A percentile compares a stretch with the other conserved stretches of the same genome.
These are phyloP conservation scores for Diloba caeruleocephala DNA, from an alignment of 2,888 invertebrate genomes.

Conservation along the genomic window DNA sequence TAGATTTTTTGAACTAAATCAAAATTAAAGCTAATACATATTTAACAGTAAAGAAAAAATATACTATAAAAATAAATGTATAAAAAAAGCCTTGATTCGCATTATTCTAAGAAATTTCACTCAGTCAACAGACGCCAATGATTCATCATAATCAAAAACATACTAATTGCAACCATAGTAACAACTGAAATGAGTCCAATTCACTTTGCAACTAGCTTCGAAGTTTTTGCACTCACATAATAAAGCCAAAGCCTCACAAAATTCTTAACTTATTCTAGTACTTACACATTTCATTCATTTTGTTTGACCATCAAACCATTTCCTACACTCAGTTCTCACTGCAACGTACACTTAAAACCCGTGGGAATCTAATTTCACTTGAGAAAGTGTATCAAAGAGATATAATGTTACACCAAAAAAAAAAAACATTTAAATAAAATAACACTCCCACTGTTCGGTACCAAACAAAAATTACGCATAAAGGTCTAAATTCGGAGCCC, in stretches of 20 bases:
- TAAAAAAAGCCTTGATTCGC: constrained; percentile 51
- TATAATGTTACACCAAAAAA: constrained; percentile 57
- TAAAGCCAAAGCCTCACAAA: constrained; percentile 21
- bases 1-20: too few species aligned
- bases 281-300: constrained; percentile 85
- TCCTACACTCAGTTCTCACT: constrained; percentile 55
- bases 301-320: constrained; percentile 64
- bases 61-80: constrained; percentile 37
- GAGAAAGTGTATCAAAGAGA: constrained; percentile 62
- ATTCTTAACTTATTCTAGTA: constrained; percentile 55
- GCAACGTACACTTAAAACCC: constrained; percentile 60
- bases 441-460: constrained; percentile 43
- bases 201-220: not conserved
- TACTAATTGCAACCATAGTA: constrained; percentile 43
- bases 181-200: constrained; percentile 24
- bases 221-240: constrained; percentile 24
- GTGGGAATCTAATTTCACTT: constrained; percentile 71
- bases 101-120: constrained; percentile 61
- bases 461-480: constrained; percentile 25
- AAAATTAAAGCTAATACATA: too few species aligned
- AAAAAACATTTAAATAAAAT: constrained; percentile 53
- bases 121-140: constrained; percentile 53
- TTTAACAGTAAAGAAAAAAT: too few species aligned
- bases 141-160: constrained; percentile 55
- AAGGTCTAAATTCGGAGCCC: constrained; percentile 64